Percentiles rank a stretch among this genome's conserved stretches.
These are phyloP conservation scores for Sceloporus undulatus DNA, from an alignment of 2,113 vertebrate species.

Conservation along the genomic window DNA sequence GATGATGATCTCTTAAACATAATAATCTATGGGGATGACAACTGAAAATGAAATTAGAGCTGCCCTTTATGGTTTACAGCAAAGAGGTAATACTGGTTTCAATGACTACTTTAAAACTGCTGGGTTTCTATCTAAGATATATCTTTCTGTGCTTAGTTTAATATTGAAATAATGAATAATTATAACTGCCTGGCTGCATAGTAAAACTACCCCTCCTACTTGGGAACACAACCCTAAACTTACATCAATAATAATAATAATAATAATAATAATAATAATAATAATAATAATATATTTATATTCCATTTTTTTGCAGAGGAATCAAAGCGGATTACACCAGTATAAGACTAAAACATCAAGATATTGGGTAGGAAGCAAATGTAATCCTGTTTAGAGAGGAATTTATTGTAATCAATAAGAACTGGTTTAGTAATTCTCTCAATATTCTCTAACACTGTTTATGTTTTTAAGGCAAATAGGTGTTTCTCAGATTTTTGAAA, in stretches of 20 bases:
- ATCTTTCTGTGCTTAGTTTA: slow-evolving; percentile 13
- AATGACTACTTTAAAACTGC: slow-evolving; percentile 37
- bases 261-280: too few relatives aligned
- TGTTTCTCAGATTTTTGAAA: neutral
- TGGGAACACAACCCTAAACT: neutral
- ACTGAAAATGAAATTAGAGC: slow-evolving; percentile 38
- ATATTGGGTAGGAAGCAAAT: neutral
- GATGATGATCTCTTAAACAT: slow-evolving; percentile 45
- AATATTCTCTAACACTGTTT: neutral
- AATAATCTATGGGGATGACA: slow-evolving; percentile 8
- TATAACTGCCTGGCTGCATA: neutral
- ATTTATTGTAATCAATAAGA: neutral
- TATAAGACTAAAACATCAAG: too few relatives aligned
- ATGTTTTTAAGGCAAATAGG: neutral
- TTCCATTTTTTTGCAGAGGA: too few relatives aligned
- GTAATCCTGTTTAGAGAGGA: neutral
- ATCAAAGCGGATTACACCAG: too few relatives aligned
- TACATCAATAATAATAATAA: neutral
- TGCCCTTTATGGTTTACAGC: slow-evolving; percentile 22
- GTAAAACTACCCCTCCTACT: neutral
- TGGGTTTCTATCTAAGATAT: slow-evolving; percentile 37
- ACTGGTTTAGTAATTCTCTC: neutral
- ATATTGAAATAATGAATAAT: neutral
- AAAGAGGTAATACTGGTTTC: slow-evolving; percentile 53
- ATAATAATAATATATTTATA: too few relatives aligned